phyloP scores from a whole-genome alignment of 2,113 vertebrate species.

The Tapirus terrestris region DNA sequence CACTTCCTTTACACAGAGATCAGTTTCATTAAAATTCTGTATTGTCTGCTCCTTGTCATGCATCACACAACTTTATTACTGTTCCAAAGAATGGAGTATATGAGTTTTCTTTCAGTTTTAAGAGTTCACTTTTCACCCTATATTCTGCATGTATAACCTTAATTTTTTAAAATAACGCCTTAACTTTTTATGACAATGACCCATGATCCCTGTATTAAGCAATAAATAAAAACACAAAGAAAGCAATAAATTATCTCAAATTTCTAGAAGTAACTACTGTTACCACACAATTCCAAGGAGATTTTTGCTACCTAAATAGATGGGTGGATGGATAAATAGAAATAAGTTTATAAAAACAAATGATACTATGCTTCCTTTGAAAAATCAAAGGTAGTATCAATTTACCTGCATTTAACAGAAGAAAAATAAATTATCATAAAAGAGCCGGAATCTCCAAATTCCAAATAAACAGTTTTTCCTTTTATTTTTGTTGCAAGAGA shows the following conservation, averaged over 20 bases:
- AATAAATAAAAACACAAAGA: not conserved
- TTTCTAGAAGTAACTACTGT: not conserved
- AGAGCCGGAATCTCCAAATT: not conserved
- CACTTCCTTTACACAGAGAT: not conserved
- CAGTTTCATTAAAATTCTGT: not conserved
- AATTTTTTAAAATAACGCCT: not conserved
- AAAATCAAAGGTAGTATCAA: not conserved
- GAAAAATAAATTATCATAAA: not conserved
- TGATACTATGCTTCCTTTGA: not conserved
- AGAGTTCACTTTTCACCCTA: not conserved
- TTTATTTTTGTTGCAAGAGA: not conserved
- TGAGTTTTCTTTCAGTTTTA: not conserved
- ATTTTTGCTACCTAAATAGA: not conserved
- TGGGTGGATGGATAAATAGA: not conserved
- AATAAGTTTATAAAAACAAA: not conserved
- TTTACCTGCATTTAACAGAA: not conserved
- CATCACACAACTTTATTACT: not conserved
- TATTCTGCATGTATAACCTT: not conserved
- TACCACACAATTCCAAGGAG: not conserved
- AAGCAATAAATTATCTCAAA: not conserved
- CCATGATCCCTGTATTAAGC: not conserved
- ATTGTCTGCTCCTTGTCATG: not conserved
- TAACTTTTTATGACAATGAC: not conserved
- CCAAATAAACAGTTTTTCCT: not conserved
- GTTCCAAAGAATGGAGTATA: not conserved